These are phyloP conservation scores for Tubulanus polymorphus DNA, from an alignment of 2,888 invertebrate genomes.

Conservation along the genomic window DNA sequence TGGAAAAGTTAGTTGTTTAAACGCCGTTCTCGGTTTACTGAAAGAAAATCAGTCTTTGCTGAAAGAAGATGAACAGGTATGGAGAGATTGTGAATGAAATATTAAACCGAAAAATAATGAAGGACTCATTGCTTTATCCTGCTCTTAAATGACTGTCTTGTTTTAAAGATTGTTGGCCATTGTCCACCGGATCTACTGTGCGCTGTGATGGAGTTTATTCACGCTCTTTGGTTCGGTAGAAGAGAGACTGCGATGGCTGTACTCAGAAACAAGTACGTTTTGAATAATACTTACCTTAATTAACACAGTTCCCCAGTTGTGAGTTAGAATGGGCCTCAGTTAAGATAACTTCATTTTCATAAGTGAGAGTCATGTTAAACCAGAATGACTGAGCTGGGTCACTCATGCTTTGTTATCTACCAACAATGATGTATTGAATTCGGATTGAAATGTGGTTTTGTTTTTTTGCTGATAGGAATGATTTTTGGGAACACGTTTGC, in stretches of 20 bases:
- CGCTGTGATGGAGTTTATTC: constrained; percentile 49
- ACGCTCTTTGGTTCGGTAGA: constrained; percentile 50
- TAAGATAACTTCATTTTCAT: too few relatives aligned
- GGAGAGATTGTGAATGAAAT: too few relatives aligned
- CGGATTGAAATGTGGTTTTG: background rate
- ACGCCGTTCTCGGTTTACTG: constrained; percentile 41
- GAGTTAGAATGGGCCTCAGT: too few relatives aligned
- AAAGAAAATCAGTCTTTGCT: constrained; percentile 22
- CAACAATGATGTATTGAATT: background rate
- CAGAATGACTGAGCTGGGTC: too few relatives aligned
- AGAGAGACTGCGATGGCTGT: constrained; percentile 51
- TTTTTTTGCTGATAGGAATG: too few relatives aligned
- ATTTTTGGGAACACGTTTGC: constrained; percentile 45
- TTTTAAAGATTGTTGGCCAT: constrained; percentile 14
- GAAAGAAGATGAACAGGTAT: too few relatives aligned
- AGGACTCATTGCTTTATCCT: too few relatives aligned
- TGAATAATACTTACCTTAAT: too few relatives aligned
- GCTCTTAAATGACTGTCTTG: too few relatives aligned
- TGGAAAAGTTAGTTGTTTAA: constrained; percentile 42
- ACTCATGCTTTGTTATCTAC: too few relatives aligned
- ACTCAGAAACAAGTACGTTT: constrained; percentile 42
- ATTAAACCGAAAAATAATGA: too few relatives aligned
- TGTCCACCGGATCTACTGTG: constrained; percentile 51
- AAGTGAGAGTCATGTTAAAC: too few relatives aligned
- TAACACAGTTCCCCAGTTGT: background rate